phyloP scores from a whole-genome alignment of 2,113 vertebrate genomes.

The Meles meles region DNA sequence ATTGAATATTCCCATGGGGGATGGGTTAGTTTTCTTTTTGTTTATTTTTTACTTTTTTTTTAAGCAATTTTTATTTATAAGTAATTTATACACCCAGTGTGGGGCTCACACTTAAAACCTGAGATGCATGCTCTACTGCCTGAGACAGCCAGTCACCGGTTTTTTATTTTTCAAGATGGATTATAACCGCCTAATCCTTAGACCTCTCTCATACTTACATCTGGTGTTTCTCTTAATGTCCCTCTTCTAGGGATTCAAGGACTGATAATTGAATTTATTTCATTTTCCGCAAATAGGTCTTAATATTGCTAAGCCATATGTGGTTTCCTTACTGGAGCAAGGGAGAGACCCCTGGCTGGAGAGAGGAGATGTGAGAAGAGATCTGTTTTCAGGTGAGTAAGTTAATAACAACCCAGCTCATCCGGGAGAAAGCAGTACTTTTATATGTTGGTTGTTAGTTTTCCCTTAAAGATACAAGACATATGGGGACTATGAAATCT shows the following conservation, averaged over 20 bases:
- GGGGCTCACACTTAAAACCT: background rate
- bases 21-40: background rate
- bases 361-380: background rate
- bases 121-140: background rate
- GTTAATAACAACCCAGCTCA: background rate
- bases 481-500: background rate
- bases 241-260: background rate
- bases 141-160: background rate
- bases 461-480: background rate
- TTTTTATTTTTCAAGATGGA: background rate
- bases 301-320: conserved; percentile 40
- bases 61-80: background rate
- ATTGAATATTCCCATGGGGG: background rate
- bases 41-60: background rate
- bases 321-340: conserved; percentile 64
- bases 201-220: background rate
- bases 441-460: background rate
- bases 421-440: background rate
- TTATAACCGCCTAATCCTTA: background rate
- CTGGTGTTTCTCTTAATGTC: background rate
- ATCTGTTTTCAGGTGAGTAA: conserved; percentile 46
- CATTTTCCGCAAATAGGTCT: conserved; percentile 54
- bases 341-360: conserved; percentile 25
- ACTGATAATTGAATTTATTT: conserved; percentile 30
- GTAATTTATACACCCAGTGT: background rate